phyloP scores from a whole-genome alignment of 2,113 vertebrate species.

The Orientallactaga bullata region DNA sequence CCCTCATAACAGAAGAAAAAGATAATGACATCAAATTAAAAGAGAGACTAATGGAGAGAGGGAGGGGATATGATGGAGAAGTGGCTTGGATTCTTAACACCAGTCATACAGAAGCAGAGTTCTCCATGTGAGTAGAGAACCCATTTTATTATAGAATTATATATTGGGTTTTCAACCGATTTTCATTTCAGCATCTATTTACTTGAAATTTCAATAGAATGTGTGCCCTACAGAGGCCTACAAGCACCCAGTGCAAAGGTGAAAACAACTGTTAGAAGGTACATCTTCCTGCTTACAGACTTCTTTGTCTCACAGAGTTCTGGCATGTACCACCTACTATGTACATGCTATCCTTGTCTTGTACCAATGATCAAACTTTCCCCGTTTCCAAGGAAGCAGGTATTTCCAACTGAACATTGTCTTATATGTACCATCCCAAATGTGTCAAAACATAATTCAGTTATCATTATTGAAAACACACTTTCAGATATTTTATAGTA shows the following conservation, averaged over 20 bases:
- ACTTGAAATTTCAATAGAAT: background rate
- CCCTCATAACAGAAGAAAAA: too few species aligned
- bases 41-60: too few species aligned
- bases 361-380: background rate
- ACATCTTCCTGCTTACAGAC: background rate
- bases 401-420: background rate
- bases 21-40: too few species aligned
- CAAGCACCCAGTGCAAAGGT: background rate
- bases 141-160: slow-evolving; percentile 8
- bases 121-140: background rate
- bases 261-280: background rate
- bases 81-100: background rate
- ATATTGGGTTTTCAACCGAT: background rate
- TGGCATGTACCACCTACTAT: background rate
- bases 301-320: background rate
- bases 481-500: background rate
- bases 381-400: background rate
- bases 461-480: background rate
- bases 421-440: background rate
- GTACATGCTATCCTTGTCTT: background rate
- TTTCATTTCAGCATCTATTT: slow-evolving; percentile 15
- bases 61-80: too few species aligned
- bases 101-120: background rate
- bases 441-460: background rate
- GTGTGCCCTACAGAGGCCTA: background rate